Evolutionary conservation across 2,797 vertebrate genomes (phyloP).

Genomic region (Argyrosomus regius): DNA sequence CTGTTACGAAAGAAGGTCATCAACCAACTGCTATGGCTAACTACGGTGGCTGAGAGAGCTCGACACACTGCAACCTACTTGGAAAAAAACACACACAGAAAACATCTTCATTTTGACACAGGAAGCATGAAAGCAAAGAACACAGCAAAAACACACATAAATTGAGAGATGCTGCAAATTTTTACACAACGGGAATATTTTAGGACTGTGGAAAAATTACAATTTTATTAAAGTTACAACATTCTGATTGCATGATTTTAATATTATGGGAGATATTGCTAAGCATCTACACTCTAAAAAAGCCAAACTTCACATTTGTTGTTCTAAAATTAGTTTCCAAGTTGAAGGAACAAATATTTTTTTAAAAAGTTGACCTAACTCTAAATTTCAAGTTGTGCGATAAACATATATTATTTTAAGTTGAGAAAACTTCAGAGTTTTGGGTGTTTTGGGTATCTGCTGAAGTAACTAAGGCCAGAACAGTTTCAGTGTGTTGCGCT

Average conservation of each 20-base stretch:
- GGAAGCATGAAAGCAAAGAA: too few relatives aligned
- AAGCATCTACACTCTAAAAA: too few relatives aligned
- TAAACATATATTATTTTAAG: too few relatives aligned
- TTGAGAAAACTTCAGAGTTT: too few relatives aligned
- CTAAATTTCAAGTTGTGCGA: too few relatives aligned
- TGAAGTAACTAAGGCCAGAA: too few relatives aligned
- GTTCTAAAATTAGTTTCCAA: too few relatives aligned
- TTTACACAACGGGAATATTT: background rate
- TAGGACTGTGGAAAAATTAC: background rate
- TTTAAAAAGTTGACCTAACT: too few relatives aligned
- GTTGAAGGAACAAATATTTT: too few relatives aligned
- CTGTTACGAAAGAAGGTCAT: background rate
- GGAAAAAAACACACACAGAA: too few relatives aligned
- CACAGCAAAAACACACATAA: background rate
- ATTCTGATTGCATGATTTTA: background rate
- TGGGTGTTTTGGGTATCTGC: too few relatives aligned
- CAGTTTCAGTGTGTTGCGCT: background rate
- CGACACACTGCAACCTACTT: background rate
- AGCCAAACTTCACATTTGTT: too few relatives aligned
- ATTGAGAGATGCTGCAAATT: background rate
- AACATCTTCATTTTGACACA: background rate
- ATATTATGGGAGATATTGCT: background rate
- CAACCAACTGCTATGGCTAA: background rate
- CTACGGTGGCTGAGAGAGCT: background rate
- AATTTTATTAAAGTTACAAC: background rate